Base-by-base conservation (phyloP, 2,888 invertebrate genomes). In the Patella depressa region DNA sequence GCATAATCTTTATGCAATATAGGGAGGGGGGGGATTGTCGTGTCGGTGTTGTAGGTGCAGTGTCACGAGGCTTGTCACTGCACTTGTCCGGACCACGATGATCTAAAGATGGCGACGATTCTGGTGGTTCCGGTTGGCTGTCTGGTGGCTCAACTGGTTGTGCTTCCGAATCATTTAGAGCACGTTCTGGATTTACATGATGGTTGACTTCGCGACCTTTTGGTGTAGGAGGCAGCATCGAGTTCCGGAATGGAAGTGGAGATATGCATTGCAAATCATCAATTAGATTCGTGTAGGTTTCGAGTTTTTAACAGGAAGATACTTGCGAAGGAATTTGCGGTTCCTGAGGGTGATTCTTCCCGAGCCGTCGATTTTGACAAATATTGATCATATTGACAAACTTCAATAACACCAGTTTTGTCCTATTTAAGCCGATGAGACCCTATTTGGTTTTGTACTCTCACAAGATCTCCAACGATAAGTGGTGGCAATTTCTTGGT, bases 381-480 rank as follows among this genome's bases (percentile, higher is more conserved):
- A 24, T 80, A 80, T 71, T 80, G 76, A 69, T 79, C 77, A 59
- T 76, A 78, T 71, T 78, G 78, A 15, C 78, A 73, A 5, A 85
- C 85, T 53, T 85, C 84, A 24, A 84, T 78, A 14, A 69, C 19
- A 1, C 82, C 83, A 9, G 84, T 86, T 76, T 83, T 83, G 78
- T 84, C 85, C 85, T 86, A 86, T 77, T 85, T 84, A 0, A 29
- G 59, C 9, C 85, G 83, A 70, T 84, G 77, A 2, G 76, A 77
- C 14, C 83, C 84, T 59, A 73, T 79, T 73, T 86, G 84, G 65
- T 85, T 83, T 72, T 86, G 84, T 5, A 85, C 80, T 0, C 80
- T 72, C 0, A 83, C 84, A 55, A 57, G 72, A 45, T 85, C 84
- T 7, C 85, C 84, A 24, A 84, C 76, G 24, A 34, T 15, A 0